A percentile compares a stretch with the other conserved stretches of the same genome.
Conservation (phyloP, 2,888 invertebrate genomes). For the Drepana falcataria region DNA sequence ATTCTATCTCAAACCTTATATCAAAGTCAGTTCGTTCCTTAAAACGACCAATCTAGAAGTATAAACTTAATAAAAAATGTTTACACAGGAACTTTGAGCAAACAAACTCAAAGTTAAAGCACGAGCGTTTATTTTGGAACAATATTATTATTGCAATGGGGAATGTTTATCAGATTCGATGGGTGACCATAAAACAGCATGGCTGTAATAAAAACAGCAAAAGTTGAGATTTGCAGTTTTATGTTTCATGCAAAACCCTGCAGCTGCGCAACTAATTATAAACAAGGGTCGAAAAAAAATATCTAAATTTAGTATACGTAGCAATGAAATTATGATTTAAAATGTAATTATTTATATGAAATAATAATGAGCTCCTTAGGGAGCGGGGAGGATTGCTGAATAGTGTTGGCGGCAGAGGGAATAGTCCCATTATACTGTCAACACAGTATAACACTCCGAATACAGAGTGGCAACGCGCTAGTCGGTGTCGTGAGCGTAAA, state of each 20-base stretch:
- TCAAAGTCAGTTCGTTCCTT: no score
- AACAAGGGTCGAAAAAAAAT: constrained; percentile 3
- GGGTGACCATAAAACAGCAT: constrained; percentile 34
- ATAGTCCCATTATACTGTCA: no score
- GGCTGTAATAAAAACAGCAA: constrained; percentile 48
- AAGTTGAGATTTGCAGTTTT: constrained; percentile 47
- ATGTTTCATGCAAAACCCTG: constrained; percentile 27
- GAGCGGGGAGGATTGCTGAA: no score
- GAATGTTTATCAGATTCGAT: constrained; percentile 49
- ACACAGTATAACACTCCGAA: no score
- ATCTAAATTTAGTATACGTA: constrained; percentile 4
- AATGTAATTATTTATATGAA: no score
- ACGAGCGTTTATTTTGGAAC: constrained; percentile 25
- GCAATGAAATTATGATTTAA: background rate
- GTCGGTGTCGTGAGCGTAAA: no score
- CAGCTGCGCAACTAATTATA: constrained; percentile 31
- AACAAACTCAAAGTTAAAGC: constrained; percentile 5
- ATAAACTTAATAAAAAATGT: constrained; percentile 4
- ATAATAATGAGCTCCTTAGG: no score
- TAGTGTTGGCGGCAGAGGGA: no score
- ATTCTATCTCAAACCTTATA: no score
- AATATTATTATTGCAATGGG: constrained; percentile 32
- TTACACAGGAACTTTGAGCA: constrained; percentile 1
- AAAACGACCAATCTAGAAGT: no score
- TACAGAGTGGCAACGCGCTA: no score